These are phyloP conservation scores for Chiloscyllium plagiosum DNA, from an alignment of 2,113 vertebrate species.

Conservation along the genomic window DNA sequence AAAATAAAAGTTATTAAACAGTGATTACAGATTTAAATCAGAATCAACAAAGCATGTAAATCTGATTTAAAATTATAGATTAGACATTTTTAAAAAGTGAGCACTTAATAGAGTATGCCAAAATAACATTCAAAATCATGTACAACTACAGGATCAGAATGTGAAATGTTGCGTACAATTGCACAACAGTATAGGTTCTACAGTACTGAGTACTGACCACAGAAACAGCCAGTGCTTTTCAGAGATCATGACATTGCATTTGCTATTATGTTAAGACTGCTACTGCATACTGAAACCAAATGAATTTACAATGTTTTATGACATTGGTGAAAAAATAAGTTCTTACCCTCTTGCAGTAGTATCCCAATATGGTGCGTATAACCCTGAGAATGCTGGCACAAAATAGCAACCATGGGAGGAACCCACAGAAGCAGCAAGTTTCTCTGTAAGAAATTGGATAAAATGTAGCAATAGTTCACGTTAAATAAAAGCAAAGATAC, in stretches of 20 bases:
- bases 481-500: background rate
- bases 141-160: background rate
- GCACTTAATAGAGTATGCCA: background rate
- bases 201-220: background rate
- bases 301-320: background rate
- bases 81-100: background rate
- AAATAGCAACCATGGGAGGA: conserved; percentile 95
- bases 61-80: background rate
- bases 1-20: background rate
- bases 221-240: background rate
- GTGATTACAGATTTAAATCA: background rate
- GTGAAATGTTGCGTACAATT: background rate
- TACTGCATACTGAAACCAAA: background rate
- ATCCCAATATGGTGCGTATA: conserved; percentile 98
- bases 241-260: background rate
- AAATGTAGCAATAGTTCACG: conserved; percentile 35
- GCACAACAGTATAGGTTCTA: background rate
- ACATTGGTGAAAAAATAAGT: background rate
- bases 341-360: conserved; percentile 92
- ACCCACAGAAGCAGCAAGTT: conserved; percentile 78
- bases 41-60: background rate
- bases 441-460: conserved; percentile 61
- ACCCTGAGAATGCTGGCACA: conserved; percentile 92
- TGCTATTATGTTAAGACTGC: background rate
- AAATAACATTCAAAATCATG: background rate